These are phyloP conservation scores for Epizoanthus rinbou DNA, from an alignment of 92 coral and sea anemone genomes.

Conservation along the genomic window DNA sequence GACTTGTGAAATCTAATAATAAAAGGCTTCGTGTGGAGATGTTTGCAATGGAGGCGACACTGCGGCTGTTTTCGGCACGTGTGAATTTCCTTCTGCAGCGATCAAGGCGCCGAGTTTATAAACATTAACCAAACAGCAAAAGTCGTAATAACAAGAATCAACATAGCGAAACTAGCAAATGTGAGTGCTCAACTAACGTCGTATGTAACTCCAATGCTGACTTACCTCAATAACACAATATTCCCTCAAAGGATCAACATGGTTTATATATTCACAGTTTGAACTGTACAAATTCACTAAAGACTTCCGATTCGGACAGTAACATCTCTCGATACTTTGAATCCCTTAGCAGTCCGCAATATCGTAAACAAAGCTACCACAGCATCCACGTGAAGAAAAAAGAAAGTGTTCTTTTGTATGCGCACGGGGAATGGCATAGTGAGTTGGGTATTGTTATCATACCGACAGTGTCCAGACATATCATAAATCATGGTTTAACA, in stretches of 20 bases:
- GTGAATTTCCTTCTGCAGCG: slow-evolving; percentile 37
- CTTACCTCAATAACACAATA: not conserved
- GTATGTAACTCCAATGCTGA: not conserved
- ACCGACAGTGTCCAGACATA: slow-evolving; percentile 19
- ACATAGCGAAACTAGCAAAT: not conserved
- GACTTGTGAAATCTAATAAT: slow-evolving; percentile 40
- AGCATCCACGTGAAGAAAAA: not conserved
- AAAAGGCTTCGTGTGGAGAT: slow-evolving; percentile 38
- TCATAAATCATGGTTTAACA: slow-evolving; percentile 32
- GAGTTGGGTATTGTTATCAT: not conserved
- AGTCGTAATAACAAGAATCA: not conserved
- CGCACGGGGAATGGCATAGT: not conserved
- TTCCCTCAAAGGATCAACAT: not conserved
- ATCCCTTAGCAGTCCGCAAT: not conserved
- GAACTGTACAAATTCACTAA: not conserved
- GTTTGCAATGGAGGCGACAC: slow-evolving; percentile 40
- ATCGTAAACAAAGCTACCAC: not conserved
- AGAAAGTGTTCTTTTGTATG: not conserved
- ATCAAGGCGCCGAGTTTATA: slow-evolving; percentile 31
- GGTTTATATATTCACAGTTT: not conserved
- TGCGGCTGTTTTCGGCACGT: slow-evolving; percentile 48
- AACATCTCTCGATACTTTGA: not conserved
- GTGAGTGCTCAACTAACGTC: not conserved
- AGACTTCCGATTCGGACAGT: not conserved
- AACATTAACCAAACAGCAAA: slow-evolving; percentile 14